Evolutionary conservation across 2,888 invertebrate species (phyloP), one percentile per base, ranked within the genome.

Genomic region (Phrixothrix hirtus): DNA sequence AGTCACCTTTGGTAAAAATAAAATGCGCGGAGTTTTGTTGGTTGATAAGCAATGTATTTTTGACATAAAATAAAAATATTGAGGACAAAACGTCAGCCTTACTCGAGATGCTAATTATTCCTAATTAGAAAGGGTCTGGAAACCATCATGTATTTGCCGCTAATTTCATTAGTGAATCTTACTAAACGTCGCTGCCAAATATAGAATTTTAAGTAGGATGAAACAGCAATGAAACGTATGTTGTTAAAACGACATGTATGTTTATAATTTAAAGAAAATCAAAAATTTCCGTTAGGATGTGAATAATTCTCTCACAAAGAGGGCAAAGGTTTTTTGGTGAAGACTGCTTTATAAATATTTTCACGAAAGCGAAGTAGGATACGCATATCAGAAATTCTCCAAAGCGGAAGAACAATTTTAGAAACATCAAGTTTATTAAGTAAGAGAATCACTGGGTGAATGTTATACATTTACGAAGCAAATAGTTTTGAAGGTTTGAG

Each of bases 141-240:
- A 29, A 11, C 29, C 4, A 5, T 10, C 12, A 2, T 5, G 31
- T 31, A 10, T 36, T 30, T 36, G 36, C 45, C 45, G 45, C 45
- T 30, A 16, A 15, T 14, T 15, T 16, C 4, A 4, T 16, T 31
- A 29, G 15, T 1, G 17, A 21, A 7, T 14, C 17, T n/a, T 12
- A 47, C 47, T 47, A 32, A 38, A 31, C 17, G 11, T 13, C 38
- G 34, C 12, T 5, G 38, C 47, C 47, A 47, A 39, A 39, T 47
- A 47, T 47, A 47, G 47, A 14, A 47, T 27, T 35, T 25, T 32
- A 47, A 47, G 39, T 47, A 26, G 47, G 47, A 47, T 39, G 47
- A 17, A 31, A 30, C 30, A 16, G 15, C 41, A 11, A 30, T 29
- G 39, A 31, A 41, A 31, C 41, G 30, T 41, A 41, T 41, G 41